Conservation (phyloP, 2,888 invertebrate genomes). For the Lasioglossum vierecki region DNA sequence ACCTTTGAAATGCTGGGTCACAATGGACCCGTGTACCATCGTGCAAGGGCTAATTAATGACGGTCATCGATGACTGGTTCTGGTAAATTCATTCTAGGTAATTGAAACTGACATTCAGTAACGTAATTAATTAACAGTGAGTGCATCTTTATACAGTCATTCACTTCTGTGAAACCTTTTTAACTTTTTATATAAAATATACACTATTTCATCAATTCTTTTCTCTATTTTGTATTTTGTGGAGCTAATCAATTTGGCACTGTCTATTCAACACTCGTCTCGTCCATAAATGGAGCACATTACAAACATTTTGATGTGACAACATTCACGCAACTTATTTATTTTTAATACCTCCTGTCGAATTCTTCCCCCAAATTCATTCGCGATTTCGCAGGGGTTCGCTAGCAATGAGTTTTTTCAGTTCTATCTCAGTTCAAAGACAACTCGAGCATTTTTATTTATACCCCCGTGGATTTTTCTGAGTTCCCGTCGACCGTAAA, state of each 20-base stretch:
- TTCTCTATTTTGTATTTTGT: neutral
- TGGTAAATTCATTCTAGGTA: neutral
- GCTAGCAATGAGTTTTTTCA: neutral
- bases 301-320: neutral
- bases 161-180: neutral
- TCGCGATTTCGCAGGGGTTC: neutral
- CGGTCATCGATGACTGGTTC: neutral
- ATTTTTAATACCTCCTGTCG: neutral
- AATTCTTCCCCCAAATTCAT: neutral
- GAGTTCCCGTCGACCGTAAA: neutral
- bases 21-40: neutral
- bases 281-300: neutral
- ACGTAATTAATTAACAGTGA: neutral
- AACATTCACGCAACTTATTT: neutral
- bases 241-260: neutral
- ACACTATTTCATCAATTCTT: no score
- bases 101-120: neutral
- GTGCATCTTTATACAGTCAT: neutral
- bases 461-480: constrained; percentile 1
- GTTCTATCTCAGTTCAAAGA: neutral
- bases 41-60: neutral
- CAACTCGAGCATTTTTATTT: neutral
- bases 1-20: neutral
- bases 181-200: no score
- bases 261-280: neutral